Conservation (phyloP, 2,113 vertebrate genomes). For the Camelus dromedarius region DNA sequence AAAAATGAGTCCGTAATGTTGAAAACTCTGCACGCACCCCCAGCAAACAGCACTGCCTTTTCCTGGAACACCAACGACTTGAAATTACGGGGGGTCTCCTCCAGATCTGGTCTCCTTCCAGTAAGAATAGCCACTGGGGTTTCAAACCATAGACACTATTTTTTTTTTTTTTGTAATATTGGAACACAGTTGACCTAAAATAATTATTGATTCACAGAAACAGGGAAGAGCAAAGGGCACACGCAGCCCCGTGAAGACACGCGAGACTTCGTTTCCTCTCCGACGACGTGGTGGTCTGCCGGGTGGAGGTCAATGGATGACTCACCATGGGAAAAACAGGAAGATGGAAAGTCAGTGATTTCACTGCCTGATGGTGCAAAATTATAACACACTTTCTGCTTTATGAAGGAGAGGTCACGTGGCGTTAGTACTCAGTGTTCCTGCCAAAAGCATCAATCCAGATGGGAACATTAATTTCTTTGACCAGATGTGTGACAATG, state of each 20-base stretch:
- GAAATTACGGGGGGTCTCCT: accelerated
- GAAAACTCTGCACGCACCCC: neutral
- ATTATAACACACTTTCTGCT: neutral
- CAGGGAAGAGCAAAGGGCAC: neutral
- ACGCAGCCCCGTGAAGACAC: accelerated
- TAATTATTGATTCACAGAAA: neutral
- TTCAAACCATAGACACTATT: neutral
- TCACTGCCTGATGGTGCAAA: neutral
- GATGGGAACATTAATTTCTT: constrained; percentile 66
- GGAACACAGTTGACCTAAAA: neutral
- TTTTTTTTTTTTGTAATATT: neutral
- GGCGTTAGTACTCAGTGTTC: neutral
- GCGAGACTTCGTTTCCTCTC: neutral
- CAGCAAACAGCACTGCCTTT: neutral
- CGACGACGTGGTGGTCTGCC: neutral
- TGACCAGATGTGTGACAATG: constrained; percentile 75
- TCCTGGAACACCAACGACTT: neutral
- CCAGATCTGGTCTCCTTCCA: neutral
- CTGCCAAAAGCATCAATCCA: constrained; percentile 59
- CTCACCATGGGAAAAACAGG: neutral
- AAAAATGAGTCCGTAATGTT: neutral
- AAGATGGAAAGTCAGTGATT: neutral
- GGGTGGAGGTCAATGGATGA: neutral
- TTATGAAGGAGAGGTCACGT: neutral
- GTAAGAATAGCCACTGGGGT: accelerated